These are phyloP conservation scores for Leucosticte australis DNA, from an alignment of 2,113 vertebrate species.

Conservation along the genomic window DNA sequence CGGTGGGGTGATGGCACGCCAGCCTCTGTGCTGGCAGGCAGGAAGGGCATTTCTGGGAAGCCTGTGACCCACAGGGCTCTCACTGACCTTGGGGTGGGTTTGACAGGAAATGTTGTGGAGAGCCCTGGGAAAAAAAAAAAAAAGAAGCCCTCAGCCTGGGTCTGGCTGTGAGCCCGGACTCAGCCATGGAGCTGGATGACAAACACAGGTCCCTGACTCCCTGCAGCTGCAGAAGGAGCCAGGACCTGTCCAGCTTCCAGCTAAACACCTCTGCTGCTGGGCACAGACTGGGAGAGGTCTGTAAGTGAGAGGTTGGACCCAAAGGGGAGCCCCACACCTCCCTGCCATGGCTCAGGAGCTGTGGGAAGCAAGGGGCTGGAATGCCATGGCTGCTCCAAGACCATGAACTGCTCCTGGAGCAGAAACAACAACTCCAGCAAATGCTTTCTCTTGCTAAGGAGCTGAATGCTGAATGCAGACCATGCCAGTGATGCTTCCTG, in stretches of 20 bases:
- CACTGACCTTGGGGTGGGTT: constrained; percentile 6
- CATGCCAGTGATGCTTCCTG: background rate
- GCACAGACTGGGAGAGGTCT: background rate
- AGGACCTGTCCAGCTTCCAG: background rate
- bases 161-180: background rate
- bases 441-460: background rate
- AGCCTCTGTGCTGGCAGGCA: background rate
- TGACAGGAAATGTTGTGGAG: background rate
- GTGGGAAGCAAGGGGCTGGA: background rate
- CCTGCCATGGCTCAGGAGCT: accelerated
- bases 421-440: background rate
- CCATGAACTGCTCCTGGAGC: background rate
- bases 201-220: background rate
- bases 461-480: background rate
- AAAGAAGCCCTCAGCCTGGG: background rate
- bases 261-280: background rate
- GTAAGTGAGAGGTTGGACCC: background rate
- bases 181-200: background rate
- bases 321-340: background rate
- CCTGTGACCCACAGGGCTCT: background rate
- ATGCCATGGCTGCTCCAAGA: background rate
- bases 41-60: constrained; percentile 48
- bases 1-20: background rate
- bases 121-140: background rate
- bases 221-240: background rate